Evolutionary conservation across 2,113 vertebrate species (phyloP), one percentile per base, ranked within the genome.

Genomic region (Edolisoma coerulescens): DNA sequence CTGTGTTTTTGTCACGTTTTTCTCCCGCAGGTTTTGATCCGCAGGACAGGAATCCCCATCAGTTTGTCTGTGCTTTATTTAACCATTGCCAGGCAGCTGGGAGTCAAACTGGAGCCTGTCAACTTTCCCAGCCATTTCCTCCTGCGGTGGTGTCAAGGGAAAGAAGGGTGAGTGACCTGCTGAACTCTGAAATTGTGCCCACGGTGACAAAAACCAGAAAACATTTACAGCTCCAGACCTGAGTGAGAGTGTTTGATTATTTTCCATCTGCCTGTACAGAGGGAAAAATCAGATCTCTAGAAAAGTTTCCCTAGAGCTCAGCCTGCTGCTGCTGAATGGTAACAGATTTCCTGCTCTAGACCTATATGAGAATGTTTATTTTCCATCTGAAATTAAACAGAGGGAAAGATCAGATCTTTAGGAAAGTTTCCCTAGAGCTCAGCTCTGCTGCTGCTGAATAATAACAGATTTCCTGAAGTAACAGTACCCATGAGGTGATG

Each of bases 51-150:
- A 37, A 99, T 99, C 95, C 99, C 99, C 41, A 99, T 99, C 96
- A 99, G 99, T 93, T 99, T 99, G 97, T 99, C 99, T 18, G 98
- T 99, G 64, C 98, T 99, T 50, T 99, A 99, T 97, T 98, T 99
- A 98, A 99, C 98, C 2, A 97, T 99, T 94, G 99, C 99, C 85
- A 96, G 96, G 90, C 99, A 98, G 78, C 69, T 99, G 90, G 99
- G 99, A 16, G 98, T 99, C 79, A 98, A 95, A 7, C 97, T 99
- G 85, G 99, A 99, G 76, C 99, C 99, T 1, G 99, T 99, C 94
- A 99, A 99, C 98, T 99, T 99, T 93, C 99, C 99, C 18, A 99
- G 99, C 93, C 99, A 99, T 94, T 99, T 99, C 95, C 97, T 99
- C 13, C 95, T 99, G 57, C 98, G 99, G 9, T 99, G 99, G 99